A percentile compares a stretch with the other conserved stretches of the same genome.
Evolutionary conservation across 2,797 vertebrate species (phyloP).

Genomic region (Sebastes iracundus): DNA sequence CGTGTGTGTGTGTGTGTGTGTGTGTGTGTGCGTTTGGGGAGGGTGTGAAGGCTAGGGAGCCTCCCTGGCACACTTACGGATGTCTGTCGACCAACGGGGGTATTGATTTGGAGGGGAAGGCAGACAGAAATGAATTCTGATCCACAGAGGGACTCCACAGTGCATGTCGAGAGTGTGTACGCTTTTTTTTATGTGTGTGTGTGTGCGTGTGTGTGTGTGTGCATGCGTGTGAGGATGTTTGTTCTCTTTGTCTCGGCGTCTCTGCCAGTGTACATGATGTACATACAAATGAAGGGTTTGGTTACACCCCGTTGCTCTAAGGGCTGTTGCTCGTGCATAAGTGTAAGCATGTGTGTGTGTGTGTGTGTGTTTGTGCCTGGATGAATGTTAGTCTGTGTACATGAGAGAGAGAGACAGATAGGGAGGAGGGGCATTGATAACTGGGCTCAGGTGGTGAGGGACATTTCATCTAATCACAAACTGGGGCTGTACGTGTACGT

Average conservation of each 20-base stretch:
- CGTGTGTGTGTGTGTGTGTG: conserved; percentile 20
- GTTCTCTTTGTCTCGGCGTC: conserved; percentile 73
- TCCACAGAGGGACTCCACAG: conserved; percentile 71
- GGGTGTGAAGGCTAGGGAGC: conserved; percentile 50
- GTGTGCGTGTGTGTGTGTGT: conserved; percentile 18
- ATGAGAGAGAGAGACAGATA: conserved; percentile 36
- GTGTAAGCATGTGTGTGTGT: conserved; percentile 48
- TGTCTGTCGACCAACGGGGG: conserved; percentile 72
- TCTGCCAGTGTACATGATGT: conserved; percentile 69
- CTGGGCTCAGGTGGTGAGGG: conserved; percentile 67
- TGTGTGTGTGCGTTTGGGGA: conserved; percentile 37
- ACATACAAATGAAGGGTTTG: conserved; percentile 82
- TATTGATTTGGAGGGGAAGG: conserved; percentile 80
- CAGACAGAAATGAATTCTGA: conserved; percentile 82
- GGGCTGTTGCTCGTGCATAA: conserved; percentile 62
- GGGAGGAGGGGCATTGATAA: conserved; percentile 51
- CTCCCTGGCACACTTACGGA: conserved; percentile 72
- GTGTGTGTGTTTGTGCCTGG: conserved; percentile 20
- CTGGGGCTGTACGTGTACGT: background rate
- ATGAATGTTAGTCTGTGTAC: conserved; percentile 49
- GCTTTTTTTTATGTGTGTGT: background rate
- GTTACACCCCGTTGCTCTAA: conserved; percentile 77
- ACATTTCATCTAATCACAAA: conserved; percentile 47
- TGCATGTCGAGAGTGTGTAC: conserved; percentile 57
- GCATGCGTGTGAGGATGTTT: conserved; percentile 59